A percentile compares a stretch with the other conserved stretches of the same genome.
Conservation (phyloP, 2,888 invertebrate species). For the Chloromyia formosa region DNA sequence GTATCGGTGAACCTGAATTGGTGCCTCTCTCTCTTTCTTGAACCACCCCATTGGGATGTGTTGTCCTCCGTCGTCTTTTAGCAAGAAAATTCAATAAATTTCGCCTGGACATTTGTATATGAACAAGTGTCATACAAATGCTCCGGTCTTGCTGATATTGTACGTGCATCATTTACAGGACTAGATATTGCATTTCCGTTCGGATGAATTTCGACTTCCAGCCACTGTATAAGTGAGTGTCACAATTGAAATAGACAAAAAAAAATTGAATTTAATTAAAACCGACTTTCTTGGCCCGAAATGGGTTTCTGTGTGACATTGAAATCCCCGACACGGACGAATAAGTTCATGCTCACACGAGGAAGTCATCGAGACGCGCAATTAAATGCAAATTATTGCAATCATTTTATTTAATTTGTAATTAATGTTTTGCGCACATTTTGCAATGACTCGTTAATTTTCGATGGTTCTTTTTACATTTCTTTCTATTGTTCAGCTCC, state of each 20-base stretch:
- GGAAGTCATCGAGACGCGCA: slow-evolving; percentile 31
- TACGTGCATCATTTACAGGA: too few species aligned
- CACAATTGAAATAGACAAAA: not conserved
- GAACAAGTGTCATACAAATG: too few species aligned
- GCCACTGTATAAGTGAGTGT: too few species aligned
- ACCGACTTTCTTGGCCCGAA: slow-evolving; percentile 16
- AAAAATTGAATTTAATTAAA: slow-evolving; percentile 39
- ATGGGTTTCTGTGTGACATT: slow-evolving; percentile 10
- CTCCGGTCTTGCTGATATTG: too few species aligned
- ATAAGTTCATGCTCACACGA: slow-evolving; percentile 6
- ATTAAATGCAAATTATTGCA: slow-evolving; percentile 36
- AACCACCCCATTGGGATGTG: not conserved
- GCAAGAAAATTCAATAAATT: not conserved
- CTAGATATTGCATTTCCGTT: too few species aligned
- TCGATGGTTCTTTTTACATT: not conserved
- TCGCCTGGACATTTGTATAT: too few species aligned
- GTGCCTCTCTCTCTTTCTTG: too few species aligned
- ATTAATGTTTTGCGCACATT: slow-evolving; percentile 11
- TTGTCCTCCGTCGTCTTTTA: not conserved
- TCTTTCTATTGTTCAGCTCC: too few species aligned
- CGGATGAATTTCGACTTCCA: too few species aligned
- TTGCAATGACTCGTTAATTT: not conserved
- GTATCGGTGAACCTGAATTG: not conserved
- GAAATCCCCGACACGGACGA: not conserved
- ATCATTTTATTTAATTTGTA: slow-evolving; percentile 29